Base-by-base conservation (phyloP, 2,888 invertebrate species). In the Plagodis dolabraria region DNA sequence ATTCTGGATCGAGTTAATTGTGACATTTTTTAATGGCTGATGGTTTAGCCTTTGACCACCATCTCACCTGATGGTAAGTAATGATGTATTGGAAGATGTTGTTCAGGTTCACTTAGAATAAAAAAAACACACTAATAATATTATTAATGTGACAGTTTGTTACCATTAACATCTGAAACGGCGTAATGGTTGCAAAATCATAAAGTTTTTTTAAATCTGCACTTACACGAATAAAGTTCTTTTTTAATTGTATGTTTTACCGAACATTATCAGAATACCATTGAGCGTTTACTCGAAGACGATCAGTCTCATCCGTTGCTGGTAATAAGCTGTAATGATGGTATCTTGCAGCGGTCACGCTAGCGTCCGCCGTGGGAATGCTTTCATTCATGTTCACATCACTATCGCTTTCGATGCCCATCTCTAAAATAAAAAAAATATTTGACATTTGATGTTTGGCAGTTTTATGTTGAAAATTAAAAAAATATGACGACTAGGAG, bases 341-440 rank as follows among this genome's bases (percentile, higher is more conserved):
- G 62, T 57, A 46, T 54, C 59, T 43, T 40, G 55, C 38, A 12
- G 43, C 49, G 51, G 65, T 60, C 65, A 65, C 62, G 65, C 64
- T 51, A 65, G 50, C 43, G 48, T 48, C 51, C 54, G 65, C 51
- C 54, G 65, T 65, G 65, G 62, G 65, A 65, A 64, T 45, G 53
- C 46, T 53, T 61, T 50, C 60, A 57, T 61, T 61, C 60, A 62
- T 35, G 38, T 42, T 52, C 42, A 33, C 45, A 44, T 44, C 55
- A 60, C 57, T 64, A 47, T 63, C 59, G 47, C 33, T 57, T 63
- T 60, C 63, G 22, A 36, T 51, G 48, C 45, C 40, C 54, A 47
- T 51, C 44, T 40, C 40, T 60, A 60, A 47, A 43, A 43, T 12
- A 2, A 1, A 2, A 42, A 42, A 42, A 42, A 42, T 6, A 2